phyloP scores from a whole-genome alignment of 1,140 invertebrate genomes.

The Cepaea nemoralis region DNA sequence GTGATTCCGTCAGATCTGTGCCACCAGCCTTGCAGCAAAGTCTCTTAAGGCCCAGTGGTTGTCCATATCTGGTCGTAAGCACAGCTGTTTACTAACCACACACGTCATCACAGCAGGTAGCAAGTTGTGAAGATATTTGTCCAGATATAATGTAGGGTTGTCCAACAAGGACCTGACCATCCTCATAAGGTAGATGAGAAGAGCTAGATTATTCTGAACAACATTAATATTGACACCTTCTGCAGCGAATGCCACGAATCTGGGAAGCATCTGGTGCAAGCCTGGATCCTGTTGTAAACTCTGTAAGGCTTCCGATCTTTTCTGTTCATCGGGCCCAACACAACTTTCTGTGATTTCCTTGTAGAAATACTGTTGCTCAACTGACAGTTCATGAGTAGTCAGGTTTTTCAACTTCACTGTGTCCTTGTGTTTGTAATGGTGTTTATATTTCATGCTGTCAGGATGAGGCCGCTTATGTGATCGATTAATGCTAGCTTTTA shows the following conservation, averaged over 20 bases:
- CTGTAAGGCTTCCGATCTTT: conserved; percentile 93
- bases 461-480: conserved; percentile 39
- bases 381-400: conserved; percentile 94
- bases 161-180: conserved; percentile 95
- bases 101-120: conserved; percentile 97
- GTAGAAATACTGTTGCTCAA: conserved; percentile 98
- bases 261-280: conserved; percentile 97
- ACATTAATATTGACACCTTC: conserved; percentile 96
- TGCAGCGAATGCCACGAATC: conserved; percentile 97
- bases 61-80: conserved; percentile 93
- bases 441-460: conserved; percentile 35
- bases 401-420: conserved; percentile 95
- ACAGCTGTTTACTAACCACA: conserved; percentile 95
- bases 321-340: conserved; percentile 95
- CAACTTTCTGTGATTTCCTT: conserved; percentile 99
- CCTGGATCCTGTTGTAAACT: conserved; percentile 95
- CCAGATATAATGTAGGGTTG: conserved; percentile 94
- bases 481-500: conserved; percentile 75
- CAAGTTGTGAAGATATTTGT: conserved; percentile 98
- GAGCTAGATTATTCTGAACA: conserved; percentile 96
- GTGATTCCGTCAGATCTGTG: conserved; percentile 96
- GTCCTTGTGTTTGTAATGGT: conserved; percentile 73
- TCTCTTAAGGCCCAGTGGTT: conserved; percentile 99
- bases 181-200: conserved; percentile 98
- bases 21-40: conserved; percentile 94